A percentile compares a stretch with the other conserved stretches of the same genome.
Conservation (phyloP, 2,888 invertebrate species). For the Macaria notata region DNA sequence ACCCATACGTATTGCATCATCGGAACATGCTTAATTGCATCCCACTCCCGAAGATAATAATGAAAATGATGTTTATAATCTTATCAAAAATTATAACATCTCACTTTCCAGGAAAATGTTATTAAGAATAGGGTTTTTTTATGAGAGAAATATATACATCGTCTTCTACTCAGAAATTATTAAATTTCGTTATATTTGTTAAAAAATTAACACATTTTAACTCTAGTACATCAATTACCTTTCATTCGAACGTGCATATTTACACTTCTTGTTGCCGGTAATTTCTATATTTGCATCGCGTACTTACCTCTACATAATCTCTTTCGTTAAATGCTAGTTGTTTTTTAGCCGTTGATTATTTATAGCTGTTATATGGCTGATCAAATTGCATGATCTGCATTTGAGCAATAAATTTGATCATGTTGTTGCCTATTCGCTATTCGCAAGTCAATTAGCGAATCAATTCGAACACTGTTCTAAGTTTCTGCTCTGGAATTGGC, state of each 20-base stretch:
- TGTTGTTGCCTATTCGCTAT: conserved; percentile 5
- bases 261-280: neutral
- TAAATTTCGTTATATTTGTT: too few species aligned
- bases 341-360: conserved; percentile 7
- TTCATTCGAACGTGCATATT: too few species aligned
- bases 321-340: conserved; percentile 10
- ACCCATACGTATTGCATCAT: conserved; percentile 10
- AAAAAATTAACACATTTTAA: too few species aligned
- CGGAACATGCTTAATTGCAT: conserved; percentile 15
- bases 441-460: conserved; percentile 11
- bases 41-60: conserved; percentile 4
- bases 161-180: too few species aligned
- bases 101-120: too few species aligned
- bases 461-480: neutral
- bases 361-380: conserved; percentile 13
- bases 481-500: conserved; percentile 1
- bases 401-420: conserved; percentile 14
- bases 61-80: neutral
- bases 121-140: too few species aligned
- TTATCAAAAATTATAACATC: too few species aligned
- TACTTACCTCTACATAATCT: neutral
- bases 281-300: conserved; percentile 9
- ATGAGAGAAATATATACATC: too few species aligned
- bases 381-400: conserved; percentile 17
- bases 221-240: too few species aligned